These are phyloP conservation scores for Mythimna vitellina DNA, from an alignment of 2,888 invertebrate species.

Conservation along the genomic window DNA sequence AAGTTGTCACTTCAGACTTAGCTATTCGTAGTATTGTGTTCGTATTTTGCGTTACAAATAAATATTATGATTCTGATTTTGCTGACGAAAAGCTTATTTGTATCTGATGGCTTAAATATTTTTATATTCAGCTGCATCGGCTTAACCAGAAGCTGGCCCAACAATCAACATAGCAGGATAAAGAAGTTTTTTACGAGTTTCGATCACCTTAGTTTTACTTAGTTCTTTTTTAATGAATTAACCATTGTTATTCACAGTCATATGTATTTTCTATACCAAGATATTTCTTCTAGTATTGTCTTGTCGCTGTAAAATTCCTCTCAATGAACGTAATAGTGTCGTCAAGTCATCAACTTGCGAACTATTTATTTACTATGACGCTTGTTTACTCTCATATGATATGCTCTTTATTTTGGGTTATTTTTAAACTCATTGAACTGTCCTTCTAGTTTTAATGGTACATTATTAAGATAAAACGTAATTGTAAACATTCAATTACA, in stretches of 20 bases:
- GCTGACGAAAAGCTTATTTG: too few relatives aligned
- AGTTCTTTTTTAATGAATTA: neutral
- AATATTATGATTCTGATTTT: neutral
- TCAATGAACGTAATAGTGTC: conserved; percentile 24
- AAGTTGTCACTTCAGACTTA: neutral
- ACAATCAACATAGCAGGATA: neutral
- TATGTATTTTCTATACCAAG: neutral
- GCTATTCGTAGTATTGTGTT: too few relatives aligned
- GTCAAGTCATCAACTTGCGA: conserved; percentile 32
- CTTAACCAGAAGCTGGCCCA: neutral
- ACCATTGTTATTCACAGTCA: neutral
- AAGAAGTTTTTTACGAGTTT: neutral
- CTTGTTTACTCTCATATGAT: conserved; percentile 28
- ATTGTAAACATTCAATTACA: neutral
- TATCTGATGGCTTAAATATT: neutral
- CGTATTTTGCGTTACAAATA: neutral
- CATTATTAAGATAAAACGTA: neutral
- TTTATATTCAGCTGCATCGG: neutral
- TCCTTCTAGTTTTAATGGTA: neutral
- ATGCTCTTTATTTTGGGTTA: neutral
- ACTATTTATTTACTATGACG: conserved; percentile 21
- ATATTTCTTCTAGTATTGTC: neutral
- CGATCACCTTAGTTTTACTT: neutral
- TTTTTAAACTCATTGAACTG: conserved; percentile 12
- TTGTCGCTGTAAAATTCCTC: neutral